Conservation (phyloP, 2,888 invertebrate genomes). For the Argynnis bischoffii region DNA sequence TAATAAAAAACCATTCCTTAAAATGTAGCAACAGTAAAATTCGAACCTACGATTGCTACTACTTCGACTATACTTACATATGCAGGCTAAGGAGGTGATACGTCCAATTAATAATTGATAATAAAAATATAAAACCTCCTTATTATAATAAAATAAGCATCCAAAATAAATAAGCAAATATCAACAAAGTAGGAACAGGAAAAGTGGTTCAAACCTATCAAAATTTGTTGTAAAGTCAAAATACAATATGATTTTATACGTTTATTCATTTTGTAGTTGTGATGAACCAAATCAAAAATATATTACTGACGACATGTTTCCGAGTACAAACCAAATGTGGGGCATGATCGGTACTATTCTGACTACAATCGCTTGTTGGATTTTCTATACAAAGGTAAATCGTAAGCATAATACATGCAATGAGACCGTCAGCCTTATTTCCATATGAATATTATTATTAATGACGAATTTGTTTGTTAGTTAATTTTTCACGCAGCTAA, state of each 20-base stretch:
- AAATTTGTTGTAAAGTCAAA: constrained; percentile 14
- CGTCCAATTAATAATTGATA: too few species aligned
- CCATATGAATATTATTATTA: too few species aligned
- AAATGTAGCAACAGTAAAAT: too few species aligned
- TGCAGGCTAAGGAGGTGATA: too few species aligned
- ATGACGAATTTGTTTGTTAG: too few species aligned
- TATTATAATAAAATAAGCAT: background rate
- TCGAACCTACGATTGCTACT: too few species aligned
- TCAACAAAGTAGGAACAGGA: background rate
- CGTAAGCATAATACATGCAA: too few species aligned
- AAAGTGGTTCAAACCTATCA: background rate
- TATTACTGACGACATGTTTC: constrained; percentile 54
- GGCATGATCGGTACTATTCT: constrained; percentile 68
- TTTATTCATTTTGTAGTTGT: constrained; percentile 59
- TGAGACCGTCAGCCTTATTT: too few species aligned
- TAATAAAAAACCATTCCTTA: too few species aligned
- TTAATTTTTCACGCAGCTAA: too few species aligned
- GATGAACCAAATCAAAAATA: constrained; percentile 52
- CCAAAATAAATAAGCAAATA: background rate
- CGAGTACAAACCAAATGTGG: constrained; percentile 64
- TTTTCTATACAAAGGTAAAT: constrained; percentile 59
- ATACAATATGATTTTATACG: constrained; percentile 27
- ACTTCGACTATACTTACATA: too few species aligned
- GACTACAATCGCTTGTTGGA: constrained; percentile 59
- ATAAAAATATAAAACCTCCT: too few species aligned